Base-by-base conservation (phyloP, 2,113 vertebrate species). In the Nesogale talazaci region DNA sequence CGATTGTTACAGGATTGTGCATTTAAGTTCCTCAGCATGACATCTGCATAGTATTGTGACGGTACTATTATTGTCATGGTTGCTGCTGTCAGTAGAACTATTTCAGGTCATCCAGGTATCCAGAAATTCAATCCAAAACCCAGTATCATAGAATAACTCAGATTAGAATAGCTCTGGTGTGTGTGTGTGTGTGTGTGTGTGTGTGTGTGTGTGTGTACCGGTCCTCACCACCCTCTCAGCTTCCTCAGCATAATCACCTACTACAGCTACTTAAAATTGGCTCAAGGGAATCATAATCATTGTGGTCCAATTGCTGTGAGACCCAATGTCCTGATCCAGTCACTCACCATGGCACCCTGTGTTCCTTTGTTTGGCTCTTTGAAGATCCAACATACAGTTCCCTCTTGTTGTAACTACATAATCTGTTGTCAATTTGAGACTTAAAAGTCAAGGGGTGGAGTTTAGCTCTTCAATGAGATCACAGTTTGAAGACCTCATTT, bases 11-110 rank as follows among this genome's bases (percentile, higher is more conserved):
- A 4, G 0, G 42, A 10, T 46, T 14, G 19, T 20, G 46, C 25
- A 12, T 52, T 52, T 63, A 74, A 42, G 27, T 46, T 34, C 12
- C 46, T 31, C 19, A 14, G 20, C 34, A 11, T 42, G 0, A 1
- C 1, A 8, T 11, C 34, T 25, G 2, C 14, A 34, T 20, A 4
- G 1, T 19, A 38, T 19, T 25, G 1, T n/a, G 15, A 16, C 6
- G 42, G 5, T 8, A 0, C 25, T 69, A 7, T 75, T 46, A 31
- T 0, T 29, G 22, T 27, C n/a, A 16, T 59, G 34, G 2, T 29
- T 80, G 19, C 15, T 25, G 27, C 6, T 38, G 16, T 59, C 27
- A 78, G 61, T 56, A 10, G 23, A 52, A 1, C n/a, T 57, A 57
- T 86, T 91, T 81, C 31, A 52, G 67, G 61, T 83, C 78, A n/a